A percentile compares a stretch with the other conserved stretches of the same genome.
phyloP scores from a whole-genome alignment of 1,140 invertebrate species.

The Papilio glaucus region DNA sequence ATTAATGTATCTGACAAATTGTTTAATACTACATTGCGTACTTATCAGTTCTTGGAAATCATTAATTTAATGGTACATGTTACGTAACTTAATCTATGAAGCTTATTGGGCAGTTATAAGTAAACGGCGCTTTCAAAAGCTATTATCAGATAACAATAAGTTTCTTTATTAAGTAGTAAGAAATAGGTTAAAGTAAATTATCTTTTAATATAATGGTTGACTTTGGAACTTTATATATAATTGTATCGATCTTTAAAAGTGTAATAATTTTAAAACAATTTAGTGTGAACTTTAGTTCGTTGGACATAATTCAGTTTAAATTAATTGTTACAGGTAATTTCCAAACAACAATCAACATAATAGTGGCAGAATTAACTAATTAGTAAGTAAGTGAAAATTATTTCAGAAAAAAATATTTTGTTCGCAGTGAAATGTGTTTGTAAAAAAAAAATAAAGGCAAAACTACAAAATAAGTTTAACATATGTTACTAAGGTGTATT shows the following conservation, averaged over 20 bases:
- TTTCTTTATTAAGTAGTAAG: conserved; percentile 6
- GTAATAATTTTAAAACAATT: background rate
- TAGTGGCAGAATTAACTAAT: background rate
- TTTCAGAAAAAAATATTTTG: background rate
- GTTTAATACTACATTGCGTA: background rate
- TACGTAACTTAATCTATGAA: background rate
- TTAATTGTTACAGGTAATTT: background rate
- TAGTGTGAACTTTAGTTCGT: background rate
- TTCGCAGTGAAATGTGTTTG: too few relatives aligned
- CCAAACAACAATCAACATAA: background rate
- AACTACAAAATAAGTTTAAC: too few relatives aligned
- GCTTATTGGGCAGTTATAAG: conserved; percentile 3
- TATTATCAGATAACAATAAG: conserved; percentile 19
- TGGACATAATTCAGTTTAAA: background rate
- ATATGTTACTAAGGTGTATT: too few relatives aligned
- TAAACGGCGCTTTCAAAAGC: conserved; percentile 12
- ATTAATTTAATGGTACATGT: background rate
- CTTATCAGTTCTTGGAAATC: background rate
- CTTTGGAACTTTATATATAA: background rate
- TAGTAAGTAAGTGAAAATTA: background rate
- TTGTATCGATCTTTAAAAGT: background rate
- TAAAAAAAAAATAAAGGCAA: too few relatives aligned
- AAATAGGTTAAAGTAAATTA: background rate
- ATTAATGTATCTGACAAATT: conserved; percentile 7
- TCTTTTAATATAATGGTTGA: background rate